Base-by-base conservation (phyloP, 2,888 invertebrate species). In the Zaprionus obscuricornis region DNA sequence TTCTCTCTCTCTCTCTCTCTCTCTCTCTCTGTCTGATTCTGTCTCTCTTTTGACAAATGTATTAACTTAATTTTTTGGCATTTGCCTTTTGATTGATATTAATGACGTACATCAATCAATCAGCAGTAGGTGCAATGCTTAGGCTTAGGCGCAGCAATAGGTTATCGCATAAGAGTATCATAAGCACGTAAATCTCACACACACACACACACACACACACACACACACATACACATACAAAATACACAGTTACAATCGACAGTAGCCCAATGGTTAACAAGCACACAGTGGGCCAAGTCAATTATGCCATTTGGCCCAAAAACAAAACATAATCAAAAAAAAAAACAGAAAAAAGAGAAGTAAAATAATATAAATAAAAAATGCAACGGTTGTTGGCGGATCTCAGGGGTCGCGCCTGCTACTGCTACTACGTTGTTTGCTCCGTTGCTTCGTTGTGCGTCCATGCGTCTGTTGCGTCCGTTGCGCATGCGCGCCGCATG, bases 291-390 rank as follows among this genome's bases (percentile, higher is more conserved):
- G 57, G 66, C 58, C 73, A 74, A n/a, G 71, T 77, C 84, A 77
- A 81, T 77, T 81, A 81, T 81, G 84, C 84, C 73, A 81, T 70
- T 84, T 81, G 75, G 66, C 75, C 73, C 81, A 64, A 81, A 83
- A 83, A 71, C n/a, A 49, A 27, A 7, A 51, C 26, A 46, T 17
- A 7, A 7, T 4, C 22, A 22, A 58, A 2, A 43, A 10, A 29
- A 18, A 43, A 5, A n/a, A n/a, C n/a, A n/a, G n/a, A n/a, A 24
- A 1, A 43, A 13, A 36, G 14, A 17, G 18, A 18, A 16, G 29
- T 11, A 22, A 7, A 8, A 7, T 17, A 8, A 11, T 22, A 5
- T 11, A 3, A 24, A 10, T 31, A 22, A 39, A 31, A 55, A 47
- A 37, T 39, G 49, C 60, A 66, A 27, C 42, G 52, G 64, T 50